phyloP scores from a whole-genome alignment of 2,888 invertebrate species.

The Omphaloscelis lunosa region DNA sequence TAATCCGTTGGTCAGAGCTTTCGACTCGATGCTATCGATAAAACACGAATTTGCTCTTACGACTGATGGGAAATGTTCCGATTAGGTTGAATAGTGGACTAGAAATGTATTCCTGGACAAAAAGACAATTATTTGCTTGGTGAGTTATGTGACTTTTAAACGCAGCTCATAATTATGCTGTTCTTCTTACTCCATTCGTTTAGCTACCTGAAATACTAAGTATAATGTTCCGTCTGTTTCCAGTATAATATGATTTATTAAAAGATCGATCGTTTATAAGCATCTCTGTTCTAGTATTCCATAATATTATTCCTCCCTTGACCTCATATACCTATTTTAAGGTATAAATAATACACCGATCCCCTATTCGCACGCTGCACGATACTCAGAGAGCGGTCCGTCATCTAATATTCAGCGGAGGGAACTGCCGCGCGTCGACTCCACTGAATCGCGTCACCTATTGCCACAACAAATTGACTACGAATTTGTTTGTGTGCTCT shows the following conservation, averaged over 20 bases:
- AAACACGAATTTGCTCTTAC: conserved; percentile 55
- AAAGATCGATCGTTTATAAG: neutral
- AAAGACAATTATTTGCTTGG: neutral
- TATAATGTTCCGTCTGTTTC: neutral
- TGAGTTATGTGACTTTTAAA: conserved; percentile 2
- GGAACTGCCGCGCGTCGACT: conserved; percentile 40
- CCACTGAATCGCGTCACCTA: conserved; percentile 27
- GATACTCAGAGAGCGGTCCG: conserved; percentile 51
- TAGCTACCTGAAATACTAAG: neutral
- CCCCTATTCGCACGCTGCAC: conserved; percentile 32
- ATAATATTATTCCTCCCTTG: neutral
- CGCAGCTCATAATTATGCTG: neutral
- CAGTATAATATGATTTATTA: too few species aligned
- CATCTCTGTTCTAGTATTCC: neutral
- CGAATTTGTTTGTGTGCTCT: conserved; percentile 20
- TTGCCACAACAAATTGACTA: conserved; percentile 20
- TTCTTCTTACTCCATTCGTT: neutral
- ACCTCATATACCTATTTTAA: neutral
- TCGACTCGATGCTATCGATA: conserved; percentile 52
- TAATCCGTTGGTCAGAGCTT: conserved; percentile 52
- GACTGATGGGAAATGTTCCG: conserved; percentile 30
- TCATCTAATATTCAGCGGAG: conserved; percentile 59
- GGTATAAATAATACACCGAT: conserved; percentile 35
- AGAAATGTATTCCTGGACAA: neutral
- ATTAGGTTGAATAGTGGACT: conserved; percentile 23